A percentile compares a stretch with the other conserved stretches of the same genome.
phyloP scores from a whole-genome alignment of 2,797 vertebrate genomes.

The Hydrophis major region DNA sequence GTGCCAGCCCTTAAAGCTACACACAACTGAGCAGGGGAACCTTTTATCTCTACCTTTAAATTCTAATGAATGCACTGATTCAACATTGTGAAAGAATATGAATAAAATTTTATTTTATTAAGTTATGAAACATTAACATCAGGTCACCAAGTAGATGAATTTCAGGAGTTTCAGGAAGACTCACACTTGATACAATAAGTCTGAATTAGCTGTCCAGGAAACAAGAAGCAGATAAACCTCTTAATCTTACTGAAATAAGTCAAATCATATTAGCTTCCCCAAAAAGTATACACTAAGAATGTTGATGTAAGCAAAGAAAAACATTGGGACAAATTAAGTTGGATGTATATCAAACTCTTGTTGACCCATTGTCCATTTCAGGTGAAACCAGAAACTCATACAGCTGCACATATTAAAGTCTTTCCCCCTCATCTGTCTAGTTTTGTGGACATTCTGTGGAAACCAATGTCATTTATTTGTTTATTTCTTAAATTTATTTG shows the following conservation, averaged over 20 bases:
- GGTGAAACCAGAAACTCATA: neutral
- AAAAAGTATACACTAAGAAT: neutral
- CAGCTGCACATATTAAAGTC: neutral
- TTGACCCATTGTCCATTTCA: neutral
- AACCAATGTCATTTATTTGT: neutral
- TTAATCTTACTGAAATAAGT: neutral
- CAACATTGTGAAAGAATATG: neutral
- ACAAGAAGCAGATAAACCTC: neutral
- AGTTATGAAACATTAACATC: neutral
- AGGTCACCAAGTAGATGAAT: neutral
- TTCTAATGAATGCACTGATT: neutral
- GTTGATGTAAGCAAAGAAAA: neutral
- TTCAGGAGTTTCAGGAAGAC: neutral
- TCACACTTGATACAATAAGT: neutral
- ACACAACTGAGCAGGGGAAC: neutral
- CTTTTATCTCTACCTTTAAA: neutral
- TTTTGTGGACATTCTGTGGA: neutral
- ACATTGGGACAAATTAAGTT: neutral
- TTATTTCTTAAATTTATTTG: neutral
- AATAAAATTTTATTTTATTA: neutral
- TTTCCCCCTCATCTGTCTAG: neutral
- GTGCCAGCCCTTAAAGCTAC: neutral
- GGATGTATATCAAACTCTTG: neutral
- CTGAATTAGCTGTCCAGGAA: neutral
- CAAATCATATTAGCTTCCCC: neutral